phyloP scores from a whole-genome alignment of 2,797 vertebrate genomes.

The Arnoldichthys spilopterus region DNA sequence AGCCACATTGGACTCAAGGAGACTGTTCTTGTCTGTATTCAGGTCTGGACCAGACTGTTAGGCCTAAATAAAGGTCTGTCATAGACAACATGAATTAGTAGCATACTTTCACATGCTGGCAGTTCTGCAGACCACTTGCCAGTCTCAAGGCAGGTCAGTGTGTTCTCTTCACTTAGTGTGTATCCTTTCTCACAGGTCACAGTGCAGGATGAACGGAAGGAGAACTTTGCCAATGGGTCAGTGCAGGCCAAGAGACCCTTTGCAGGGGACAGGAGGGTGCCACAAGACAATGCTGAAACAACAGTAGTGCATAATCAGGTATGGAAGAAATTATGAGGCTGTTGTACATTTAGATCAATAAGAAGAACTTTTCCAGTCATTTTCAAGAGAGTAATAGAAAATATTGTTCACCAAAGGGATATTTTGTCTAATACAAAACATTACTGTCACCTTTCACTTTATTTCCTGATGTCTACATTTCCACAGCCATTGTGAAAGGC shows the following conservation, averaged over 20 bases:
- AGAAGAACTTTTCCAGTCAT: too few relatives aligned
- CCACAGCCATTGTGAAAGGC: neutral
- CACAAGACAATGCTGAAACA: conserved; percentile 23
- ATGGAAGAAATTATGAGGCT: too few relatives aligned
- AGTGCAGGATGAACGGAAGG: conserved; percentile 56
- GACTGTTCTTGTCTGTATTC: too few relatives aligned
- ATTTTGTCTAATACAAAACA: neutral
- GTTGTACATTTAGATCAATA: too few relatives aligned
- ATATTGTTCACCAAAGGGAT: too few relatives aligned
- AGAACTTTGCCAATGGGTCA: conserved; percentile 35
- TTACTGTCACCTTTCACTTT: neutral
- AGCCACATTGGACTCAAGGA: too few relatives aligned
- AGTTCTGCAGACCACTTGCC: conserved; percentile 63
- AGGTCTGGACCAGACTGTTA: too few relatives aligned
- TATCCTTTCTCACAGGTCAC: conserved; percentile 67
- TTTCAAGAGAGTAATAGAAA: too few relatives aligned
- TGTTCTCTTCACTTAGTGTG: conserved; percentile 52
- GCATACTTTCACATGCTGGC: conserved; percentile 65
- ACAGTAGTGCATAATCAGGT: neutral
- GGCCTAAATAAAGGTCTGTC: too few relatives aligned
- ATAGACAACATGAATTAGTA: neutral
- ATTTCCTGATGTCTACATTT: neutral
- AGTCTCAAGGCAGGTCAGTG: conserved; percentile 61
- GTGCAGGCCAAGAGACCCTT: conserved; percentile 8
- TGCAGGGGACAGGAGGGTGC: conserved; percentile 18